Base-by-base conservation (phyloP, 2,797 vertebrate species). In the Dryobates pubescens region DNA sequence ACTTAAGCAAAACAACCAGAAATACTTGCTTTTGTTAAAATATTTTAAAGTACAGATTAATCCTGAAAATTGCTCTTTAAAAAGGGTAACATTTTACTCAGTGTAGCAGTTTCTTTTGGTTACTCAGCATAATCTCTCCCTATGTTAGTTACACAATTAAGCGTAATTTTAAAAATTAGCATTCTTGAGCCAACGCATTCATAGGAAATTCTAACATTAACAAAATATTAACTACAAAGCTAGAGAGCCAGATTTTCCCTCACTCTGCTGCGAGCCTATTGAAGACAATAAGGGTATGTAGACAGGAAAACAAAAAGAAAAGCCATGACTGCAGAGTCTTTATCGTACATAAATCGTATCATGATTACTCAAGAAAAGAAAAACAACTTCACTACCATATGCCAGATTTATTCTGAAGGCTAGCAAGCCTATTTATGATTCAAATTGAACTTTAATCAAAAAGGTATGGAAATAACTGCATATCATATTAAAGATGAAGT, bases 401-500 rank as follows among this genome's bases (percentile, higher is more conserved):
- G 83, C 61, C 78, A 92, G 57, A 86, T 79, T 82, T 68, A 82
- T 88, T 93, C 71, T 92, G 88, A 96, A 93, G 71, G 86, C 68
- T 92, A 91, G 74, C 45, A 89, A 91, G 62, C 64, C 26, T 18
- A 57, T 88, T 90, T 93, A 64, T 0, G 0, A 86, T 94, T 94
- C 71, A 90, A 92, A 90, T 16, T 77, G 64, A 92, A 78, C 65
- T 90, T 84, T 89, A 93, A 95, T 89, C 59, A 91, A 76, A 95
- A 95, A 88, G 81, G 10, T 86, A 96, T 86, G 80, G 54, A 94
- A 96, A 96, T 86, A 73, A 90, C 49, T 76, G 70, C 68, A 79
- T 78, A 92, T 88, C 79, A 83, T 64, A 86, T n/a, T 64, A 45
- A 84, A 86, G 68, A 3, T 58, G 77, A 92, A 93, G 88, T 49